Percentiles rank a stretch among this genome's conserved stretches.
These are phyloP conservation scores for Morinoia aosen DNA, from an alignment of 2,888 invertebrate species.

Conservation along the genomic window DNA sequence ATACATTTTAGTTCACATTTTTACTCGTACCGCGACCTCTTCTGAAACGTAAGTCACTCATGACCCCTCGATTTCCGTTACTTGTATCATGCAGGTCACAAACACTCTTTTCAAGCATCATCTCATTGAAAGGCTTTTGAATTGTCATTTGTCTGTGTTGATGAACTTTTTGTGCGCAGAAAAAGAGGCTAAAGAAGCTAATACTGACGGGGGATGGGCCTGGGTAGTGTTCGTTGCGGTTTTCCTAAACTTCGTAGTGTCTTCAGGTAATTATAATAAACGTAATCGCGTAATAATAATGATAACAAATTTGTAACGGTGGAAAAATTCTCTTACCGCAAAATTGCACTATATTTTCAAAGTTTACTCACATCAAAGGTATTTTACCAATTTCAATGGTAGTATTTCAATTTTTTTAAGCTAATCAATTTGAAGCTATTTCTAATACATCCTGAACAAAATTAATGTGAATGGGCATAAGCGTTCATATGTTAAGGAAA, in stretches of 20 bases:
- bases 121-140: neutral
- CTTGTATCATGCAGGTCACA: neutral
- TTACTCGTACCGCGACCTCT: neutral
- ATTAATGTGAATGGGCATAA: no score
- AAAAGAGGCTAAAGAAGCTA: constrained; percentile 56
- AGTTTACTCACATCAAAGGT: no score
- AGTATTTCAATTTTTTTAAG: no score
- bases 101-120: neutral
- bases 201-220: constrained; percentile 69
- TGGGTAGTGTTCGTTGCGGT: constrained; percentile 68
- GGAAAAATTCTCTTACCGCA: no score
- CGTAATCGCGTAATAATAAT: neutral
- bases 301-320: neutral
- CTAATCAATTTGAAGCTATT: no score
- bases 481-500: no score
- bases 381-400: no score
- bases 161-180: neutral
- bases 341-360: no score
- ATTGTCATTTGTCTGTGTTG: neutral
- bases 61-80: neutral
- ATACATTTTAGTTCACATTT: neutral
- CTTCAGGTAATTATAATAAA: constrained; percentile 63
- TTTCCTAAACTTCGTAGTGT: constrained; percentile 67
- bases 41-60: neutral
- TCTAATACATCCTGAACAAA: no score